phyloP scores from a whole-genome alignment of 2,113 vertebrate species.

The Cisticola juncidis region DNA sequence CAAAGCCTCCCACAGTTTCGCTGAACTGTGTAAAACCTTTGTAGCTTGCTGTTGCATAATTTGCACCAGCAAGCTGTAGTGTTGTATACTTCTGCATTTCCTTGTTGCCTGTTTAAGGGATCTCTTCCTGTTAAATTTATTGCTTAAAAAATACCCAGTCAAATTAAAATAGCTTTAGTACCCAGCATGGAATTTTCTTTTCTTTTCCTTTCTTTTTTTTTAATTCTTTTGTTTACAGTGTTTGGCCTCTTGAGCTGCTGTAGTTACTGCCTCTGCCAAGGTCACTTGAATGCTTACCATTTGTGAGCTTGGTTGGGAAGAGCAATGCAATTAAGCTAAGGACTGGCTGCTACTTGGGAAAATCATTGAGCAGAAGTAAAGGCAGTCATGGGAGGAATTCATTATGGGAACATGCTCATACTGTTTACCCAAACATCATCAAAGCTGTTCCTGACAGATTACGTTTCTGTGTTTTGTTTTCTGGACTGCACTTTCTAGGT shows the following conservation, averaged over 20 bases:
- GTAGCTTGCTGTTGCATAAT: neutral
- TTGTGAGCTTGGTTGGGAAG: neutral
- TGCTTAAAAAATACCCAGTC: neutral
- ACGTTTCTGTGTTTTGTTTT: neutral
- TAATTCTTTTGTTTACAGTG: neutral
- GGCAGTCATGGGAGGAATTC: neutral
- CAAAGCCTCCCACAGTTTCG: neutral
- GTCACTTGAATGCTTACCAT: neutral
- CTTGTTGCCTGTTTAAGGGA: neutral
- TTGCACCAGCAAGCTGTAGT: neutral
- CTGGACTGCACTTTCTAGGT: neutral
- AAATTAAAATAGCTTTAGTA: neutral
- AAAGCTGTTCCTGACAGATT: neutral
- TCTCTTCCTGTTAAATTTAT: neutral
- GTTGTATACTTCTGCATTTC: neutral
- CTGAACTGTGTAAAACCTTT: conserved; percentile 33
- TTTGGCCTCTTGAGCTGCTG: neutral
- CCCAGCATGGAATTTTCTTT: neutral
- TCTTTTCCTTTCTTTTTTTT: neutral
- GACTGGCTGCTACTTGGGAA: neutral
- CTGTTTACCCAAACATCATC: neutral
- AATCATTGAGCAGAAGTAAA: neutral
- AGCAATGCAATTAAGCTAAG: neutral
- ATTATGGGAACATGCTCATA: neutral
- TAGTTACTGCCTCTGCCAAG: neutral